Percentiles rank a stretch among this genome's conserved stretches.
Evolutionary conservation across 2,888 invertebrate species (phyloP).

Genomic region (Laothoe populi): DNA sequence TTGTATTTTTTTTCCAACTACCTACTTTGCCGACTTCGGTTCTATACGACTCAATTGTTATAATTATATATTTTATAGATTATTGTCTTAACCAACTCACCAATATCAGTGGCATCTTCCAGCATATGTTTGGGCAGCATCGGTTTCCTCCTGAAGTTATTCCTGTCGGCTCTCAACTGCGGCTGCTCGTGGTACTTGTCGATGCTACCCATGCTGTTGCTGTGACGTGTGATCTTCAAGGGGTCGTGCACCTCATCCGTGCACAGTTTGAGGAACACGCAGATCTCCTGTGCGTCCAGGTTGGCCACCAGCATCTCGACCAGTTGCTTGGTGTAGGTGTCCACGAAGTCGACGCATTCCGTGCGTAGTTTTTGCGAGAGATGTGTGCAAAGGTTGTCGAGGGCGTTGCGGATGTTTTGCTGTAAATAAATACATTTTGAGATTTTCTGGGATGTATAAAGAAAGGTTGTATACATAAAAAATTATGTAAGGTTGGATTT

Average conservation of each 20-base stretch:
- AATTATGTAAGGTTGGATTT: too few relatives aligned
- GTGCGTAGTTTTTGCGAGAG: slow-evolving; percentile 86
- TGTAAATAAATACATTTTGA: slow-evolving; percentile 50
- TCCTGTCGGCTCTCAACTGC: slow-evolving; percentile 64
- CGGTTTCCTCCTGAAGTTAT: slow-evolving; percentile 61
- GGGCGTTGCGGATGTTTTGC: slow-evolving; percentile 88
- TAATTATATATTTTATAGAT: too few relatives aligned
- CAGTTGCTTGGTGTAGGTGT: slow-evolving; percentile 90
- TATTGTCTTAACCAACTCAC: slow-evolving; percentile 58
- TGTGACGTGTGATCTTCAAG: slow-evolving; percentile 52
- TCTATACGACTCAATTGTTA: neutral
- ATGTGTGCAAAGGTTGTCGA: slow-evolving; percentile 89
- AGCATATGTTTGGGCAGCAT: slow-evolving; percentile 65
- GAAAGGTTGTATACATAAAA: too few relatives aligned
- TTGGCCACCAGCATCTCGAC: slow-evolving; percentile 92
- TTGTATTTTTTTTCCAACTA: too few relatives aligned
- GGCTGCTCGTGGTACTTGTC: slow-evolving; percentile 73
- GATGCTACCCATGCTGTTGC: too few relatives aligned
- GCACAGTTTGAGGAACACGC: slow-evolving; percentile 91
- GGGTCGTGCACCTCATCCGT: slow-evolving; percentile 71
- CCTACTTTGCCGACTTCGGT: too few relatives aligned
- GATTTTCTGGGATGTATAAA: too few relatives aligned
- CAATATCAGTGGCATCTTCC: slow-evolving; percentile 53
- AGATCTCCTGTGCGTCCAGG: slow-evolving; percentile 88
- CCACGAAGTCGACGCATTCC: slow-evolving; percentile 91